Conservation (phyloP, 2,113 vertebrate species). For the Thamnophis sirtalis region DNA sequence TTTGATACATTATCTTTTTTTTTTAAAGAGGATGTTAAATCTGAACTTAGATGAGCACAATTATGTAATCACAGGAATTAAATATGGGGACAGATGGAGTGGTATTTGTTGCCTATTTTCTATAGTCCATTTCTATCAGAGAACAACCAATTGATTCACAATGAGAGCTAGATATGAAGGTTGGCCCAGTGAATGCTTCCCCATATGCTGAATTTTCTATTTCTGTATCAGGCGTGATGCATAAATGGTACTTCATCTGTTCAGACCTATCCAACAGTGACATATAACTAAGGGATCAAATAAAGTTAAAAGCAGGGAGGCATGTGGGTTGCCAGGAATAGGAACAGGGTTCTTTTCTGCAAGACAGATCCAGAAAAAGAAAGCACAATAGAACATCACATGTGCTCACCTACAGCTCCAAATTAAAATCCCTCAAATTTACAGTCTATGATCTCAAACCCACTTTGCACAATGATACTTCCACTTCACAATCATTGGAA, state of each 20-base stretch:
- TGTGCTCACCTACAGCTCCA: background rate
- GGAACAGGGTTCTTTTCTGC: background rate
- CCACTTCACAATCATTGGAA: background rate
- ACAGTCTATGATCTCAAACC: background rate
- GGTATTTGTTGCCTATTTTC: background rate
- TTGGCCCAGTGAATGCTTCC: background rate
- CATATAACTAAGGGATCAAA: background rate
- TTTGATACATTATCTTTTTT: background rate
- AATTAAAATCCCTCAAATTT: background rate
- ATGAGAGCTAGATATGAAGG: background rate
- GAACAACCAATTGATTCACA: background rate
- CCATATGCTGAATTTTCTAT: background rate
- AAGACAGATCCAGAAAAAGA: background rate
- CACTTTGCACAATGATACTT: background rate
- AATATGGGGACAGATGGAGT: background rate
- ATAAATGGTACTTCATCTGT: background rate
- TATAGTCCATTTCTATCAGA: background rate
- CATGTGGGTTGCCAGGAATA: background rate
- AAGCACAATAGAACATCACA: background rate
- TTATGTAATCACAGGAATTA: background rate
- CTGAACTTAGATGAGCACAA: background rate
- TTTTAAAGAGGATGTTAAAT: background rate
- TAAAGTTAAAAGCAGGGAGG: background rate
- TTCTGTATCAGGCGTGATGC: background rate
- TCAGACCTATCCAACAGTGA: background rate